These are phyloP conservation scores for Erpornis zantholeuca DNA, from an alignment of 2,113 vertebrate genomes.

Conservation along the genomic window DNA sequence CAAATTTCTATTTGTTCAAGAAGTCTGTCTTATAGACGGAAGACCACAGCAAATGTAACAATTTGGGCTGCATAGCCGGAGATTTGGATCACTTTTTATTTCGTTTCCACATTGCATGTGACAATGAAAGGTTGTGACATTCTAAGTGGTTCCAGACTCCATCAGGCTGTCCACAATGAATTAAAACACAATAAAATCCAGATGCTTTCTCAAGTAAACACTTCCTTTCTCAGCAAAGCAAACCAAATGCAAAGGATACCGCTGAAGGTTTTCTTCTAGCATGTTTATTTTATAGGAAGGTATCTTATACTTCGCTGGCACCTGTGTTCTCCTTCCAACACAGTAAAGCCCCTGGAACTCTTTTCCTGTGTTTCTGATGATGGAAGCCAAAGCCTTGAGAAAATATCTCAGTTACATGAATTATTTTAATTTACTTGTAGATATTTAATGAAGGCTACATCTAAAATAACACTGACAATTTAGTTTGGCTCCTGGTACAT, in stretches of 20 bases:
- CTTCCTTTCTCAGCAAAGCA: not conserved
- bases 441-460: conserved; percentile 8
- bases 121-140: conserved; percentile 44
- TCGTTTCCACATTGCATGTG: conserved; percentile 38
- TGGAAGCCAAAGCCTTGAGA: not conserved
- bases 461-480: not conserved
- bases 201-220: conserved; percentile 51
- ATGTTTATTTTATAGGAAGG: not conserved
- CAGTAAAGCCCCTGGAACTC: not conserved
- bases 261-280: not conserved
- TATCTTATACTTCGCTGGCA: not conserved
- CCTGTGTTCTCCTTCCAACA: not conserved
- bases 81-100: not conserved
- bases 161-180: conserved; percentile 24
- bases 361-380: not conserved
- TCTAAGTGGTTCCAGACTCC: conserved; percentile 52
- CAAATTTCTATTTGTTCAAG: not conserved
- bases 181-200: conserved; percentile 49
- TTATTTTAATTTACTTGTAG: conserved; percentile 1
- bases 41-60: not conserved
- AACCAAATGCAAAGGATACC: not conserved
- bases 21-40: not conserved
- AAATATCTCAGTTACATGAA: not conserved
- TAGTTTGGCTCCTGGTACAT: not conserved
- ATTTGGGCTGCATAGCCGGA: not conserved